A percentile compares a stretch with the other conserved stretches of the same genome.
phyloP scores from a whole-genome alignment of 2,888 invertebrate species.

The Tillus elongatus region DNA sequence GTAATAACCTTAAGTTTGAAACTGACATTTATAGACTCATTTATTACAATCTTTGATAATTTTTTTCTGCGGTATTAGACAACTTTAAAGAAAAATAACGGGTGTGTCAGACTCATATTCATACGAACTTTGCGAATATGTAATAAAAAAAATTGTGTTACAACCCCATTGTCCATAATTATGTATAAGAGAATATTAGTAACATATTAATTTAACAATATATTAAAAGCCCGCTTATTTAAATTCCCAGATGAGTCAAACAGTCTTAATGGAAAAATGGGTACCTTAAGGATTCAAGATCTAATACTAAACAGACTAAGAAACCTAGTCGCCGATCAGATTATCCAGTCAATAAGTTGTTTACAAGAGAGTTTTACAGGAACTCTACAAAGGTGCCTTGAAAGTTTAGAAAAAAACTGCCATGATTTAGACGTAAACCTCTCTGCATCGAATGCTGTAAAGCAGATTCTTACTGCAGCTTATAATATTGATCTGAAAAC shows the following conservation, averaged over 20 bases:
- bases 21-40: too few relatives aligned
- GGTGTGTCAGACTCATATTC: too few relatives aligned
- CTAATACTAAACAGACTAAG: conserved; percentile 66
- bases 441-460: conserved; percentile 62
- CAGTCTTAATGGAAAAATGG: conserved; percentile 32
- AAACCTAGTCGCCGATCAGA: conserved; percentile 65
- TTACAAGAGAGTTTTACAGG: conserved; percentile 76
- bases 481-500: conserved; percentile 65
- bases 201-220: not conserved
- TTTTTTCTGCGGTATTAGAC: too few relatives aligned
- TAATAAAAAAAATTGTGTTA: too few relatives aligned
- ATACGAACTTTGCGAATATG: too few relatives aligned
- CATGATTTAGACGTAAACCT: conserved; percentile 45
- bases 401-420: conserved; percentile 53
- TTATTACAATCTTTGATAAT: too few relatives aligned
- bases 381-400: conserved; percentile 67
- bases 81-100: too few relatives aligned
- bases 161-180: too few relatives aligned
- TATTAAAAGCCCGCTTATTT: not conserved
- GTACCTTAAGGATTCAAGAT: conserved; percentile 67
- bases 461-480: conserved; percentile 65
- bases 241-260: too few relatives aligned
- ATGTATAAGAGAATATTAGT: not conserved
- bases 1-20: too few relatives aligned
- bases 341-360: conserved; percentile 72